A percentile compares a stretch with the other conserved stretches of the same genome.
These are phyloP conservation scores for Drosophila falleni DNA, from an alignment of 2,888 invertebrate species.

Conservation along the genomic window DNA sequence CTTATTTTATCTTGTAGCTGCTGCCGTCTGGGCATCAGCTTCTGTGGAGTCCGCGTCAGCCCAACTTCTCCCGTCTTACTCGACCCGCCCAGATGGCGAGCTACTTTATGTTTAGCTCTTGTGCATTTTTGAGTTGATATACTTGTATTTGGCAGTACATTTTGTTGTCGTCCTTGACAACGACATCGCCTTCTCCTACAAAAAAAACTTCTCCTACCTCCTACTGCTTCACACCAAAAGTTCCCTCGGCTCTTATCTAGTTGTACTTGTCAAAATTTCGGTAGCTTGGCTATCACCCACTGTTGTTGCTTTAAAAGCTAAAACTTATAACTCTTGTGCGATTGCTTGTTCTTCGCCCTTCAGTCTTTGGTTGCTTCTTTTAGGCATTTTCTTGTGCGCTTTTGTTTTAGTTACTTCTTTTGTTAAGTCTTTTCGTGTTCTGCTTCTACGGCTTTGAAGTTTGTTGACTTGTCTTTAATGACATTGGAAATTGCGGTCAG, in stretches of 20 bases:
- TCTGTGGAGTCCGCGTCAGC: slow-evolving; percentile 1
- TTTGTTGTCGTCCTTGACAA: slow-evolving; percentile 64
- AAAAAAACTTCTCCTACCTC: not conserved
- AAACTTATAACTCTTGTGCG: slow-evolving; percentile 69
- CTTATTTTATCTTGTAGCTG: slow-evolving; percentile 39
- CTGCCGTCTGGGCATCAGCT: slow-evolving; percentile 9
- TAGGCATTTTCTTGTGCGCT: slow-evolving; percentile 45
- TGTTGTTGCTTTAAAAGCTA: slow-evolving; percentile 53
- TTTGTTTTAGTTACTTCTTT: slow-evolving; percentile 60
- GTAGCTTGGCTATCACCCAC: slow-evolving; percentile 32
- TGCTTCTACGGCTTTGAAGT: slow-evolving; percentile 67
- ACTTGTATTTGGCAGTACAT: slow-evolving; percentile 69
- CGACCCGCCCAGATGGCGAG: slow-evolving; percentile 46
- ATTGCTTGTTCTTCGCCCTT: slow-evolving; percentile 38
- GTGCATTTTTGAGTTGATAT: slow-evolving; percentile 75
- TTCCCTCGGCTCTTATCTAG: slow-evolving; percentile 59
- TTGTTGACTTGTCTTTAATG: slow-evolving; percentile 75
- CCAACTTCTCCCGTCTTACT: slow-evolving; percentile 24
- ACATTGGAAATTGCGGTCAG: slow-evolving; percentile 82
- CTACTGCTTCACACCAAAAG: slow-evolving; percentile 18
- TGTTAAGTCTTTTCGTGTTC: slow-evolving; percentile 35
- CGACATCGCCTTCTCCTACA: slow-evolving; percentile 24
- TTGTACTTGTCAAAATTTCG: slow-evolving; percentile 63
- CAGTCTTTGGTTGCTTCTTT: slow-evolving; percentile 36
- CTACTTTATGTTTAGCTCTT: slow-evolving; percentile 68